Evolutionary conservation across 2,888 invertebrate species (phyloP), one percentile per base, ranked within the genome.

Genomic region (Drosophila kuntzei): DNA sequence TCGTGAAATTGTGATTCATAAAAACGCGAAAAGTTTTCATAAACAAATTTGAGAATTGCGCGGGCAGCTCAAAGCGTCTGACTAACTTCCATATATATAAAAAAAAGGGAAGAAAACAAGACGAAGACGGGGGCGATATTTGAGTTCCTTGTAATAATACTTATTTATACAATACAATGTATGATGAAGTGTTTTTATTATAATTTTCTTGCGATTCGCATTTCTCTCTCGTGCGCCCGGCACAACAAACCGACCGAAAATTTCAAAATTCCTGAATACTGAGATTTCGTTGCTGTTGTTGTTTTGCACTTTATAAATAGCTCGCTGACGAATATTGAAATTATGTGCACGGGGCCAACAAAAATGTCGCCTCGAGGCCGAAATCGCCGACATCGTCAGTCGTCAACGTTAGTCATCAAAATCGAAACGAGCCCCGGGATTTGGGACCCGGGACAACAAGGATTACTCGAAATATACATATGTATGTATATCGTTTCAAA

Each of bases 321-420:
- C 88, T 51, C 43, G 88, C 88, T 86, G 85, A 86, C 85, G 85
- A 89, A 86, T 86, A 86, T 87, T 89, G 83, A 89, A 86, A 86
- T 86, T 89, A 89, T 86, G 89, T 79, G 82, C 73, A 76, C 71
- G 87, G 79, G 89, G 88, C 87, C 84, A 74, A 80, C 78, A 84
- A 84, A 84, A 88, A 84, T 83, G 83, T 83, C 83, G 87, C 87
- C 89, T 80, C 87, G 87, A 72, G 75, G 80, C 80, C 75, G 87
- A 72, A 71, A 73, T 76, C 75, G 65, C 14, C 51, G 44, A n/a
- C 14, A 34, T 36, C 37, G 41, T 41, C 20, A 12, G 18, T 18
- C 39, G 36, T 8, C 36, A 11, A 14, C 34, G 55, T 71, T 79
- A 75, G 75, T 75, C 75, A 75, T 58, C 60, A 25, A n/a, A n/a